Conservation (phyloP, 1,140 invertebrate species). For the Coptotermes formosanus region DNA sequence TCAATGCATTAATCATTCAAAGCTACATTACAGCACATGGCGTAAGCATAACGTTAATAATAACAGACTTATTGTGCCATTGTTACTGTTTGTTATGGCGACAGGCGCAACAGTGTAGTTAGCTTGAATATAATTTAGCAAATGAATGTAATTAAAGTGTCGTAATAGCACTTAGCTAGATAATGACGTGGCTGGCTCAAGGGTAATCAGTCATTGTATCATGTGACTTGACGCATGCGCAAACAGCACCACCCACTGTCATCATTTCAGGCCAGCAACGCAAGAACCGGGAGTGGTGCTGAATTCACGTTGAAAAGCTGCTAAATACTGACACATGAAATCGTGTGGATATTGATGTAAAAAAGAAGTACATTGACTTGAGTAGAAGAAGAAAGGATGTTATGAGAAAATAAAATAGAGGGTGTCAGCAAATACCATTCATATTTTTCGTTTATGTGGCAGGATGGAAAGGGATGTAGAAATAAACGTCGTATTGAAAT, state of each 20-base stretch:
- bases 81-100: not conserved
- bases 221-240: constrained; percentile 10
- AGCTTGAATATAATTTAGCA: constrained; percentile 1
- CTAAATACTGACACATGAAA: not conserved
- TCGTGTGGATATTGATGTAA: not conserved
- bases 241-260: not conserved
- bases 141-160: constrained; percentile 3
- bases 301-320: not conserved
- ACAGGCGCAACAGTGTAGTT: not conserved
- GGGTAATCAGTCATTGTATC: not conserved
- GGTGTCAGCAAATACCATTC: not conserved
- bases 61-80: not conserved
- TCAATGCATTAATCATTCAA: not conserved
- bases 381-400: not conserved
- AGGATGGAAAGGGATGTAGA: too few relatives aligned
- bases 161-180: not conserved
- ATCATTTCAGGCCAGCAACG: not conserved
- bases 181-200: not conserved
- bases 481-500: too few relatives aligned
- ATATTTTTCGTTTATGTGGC: too few relatives aligned
- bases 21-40: not conserved
- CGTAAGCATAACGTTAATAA: not conserved
- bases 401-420: not conserved
- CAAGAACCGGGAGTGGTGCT: not conserved
- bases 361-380: not conserved